Base-by-base conservation (phyloP, 2,797 vertebrate genomes). In the Acanthiza pusilla region DNA sequence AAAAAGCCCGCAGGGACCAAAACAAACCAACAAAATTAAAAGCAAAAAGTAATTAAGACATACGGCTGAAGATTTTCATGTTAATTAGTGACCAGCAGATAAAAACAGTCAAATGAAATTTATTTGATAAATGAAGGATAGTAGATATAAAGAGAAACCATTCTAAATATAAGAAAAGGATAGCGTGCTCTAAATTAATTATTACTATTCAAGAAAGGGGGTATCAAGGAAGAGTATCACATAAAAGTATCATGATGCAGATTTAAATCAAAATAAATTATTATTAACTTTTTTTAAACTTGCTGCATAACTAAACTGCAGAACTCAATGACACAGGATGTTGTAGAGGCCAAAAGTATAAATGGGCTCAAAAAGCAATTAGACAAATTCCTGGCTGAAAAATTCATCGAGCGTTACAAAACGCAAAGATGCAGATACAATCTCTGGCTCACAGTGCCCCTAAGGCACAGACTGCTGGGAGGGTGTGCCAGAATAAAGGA, bases 381-480 rank as follows among this genome's bases (percentile, higher is more conserved):
- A 96, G 91, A 96, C 26, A 91, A 95, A 96, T 96, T 96, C 95
- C 95, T 96, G 94, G 88, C 94, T 95, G 91, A 96, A 96, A 96
- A 96, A 96, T 95, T 95, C 90, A 95, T 96, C 5, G 91, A 96
- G 94, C 95, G 74, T 96, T 96, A 91, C 93, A 96, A 95, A 96
- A 95, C 4, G 47, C 88, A 93, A 94, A 95, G 95, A 93, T 96
- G 88, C 90, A 91, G 96, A 96, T 95, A 96, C 66, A 86, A 96
- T 96, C 95, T 96, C 80, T 95, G 91, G 80, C 85, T 94, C 88
- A 55, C 0, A 4, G 55, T 94, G 95, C 93, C 96, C 94, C 60
- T 36, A 53, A 95, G 94, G 96, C 95, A 95, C 92, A 96, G 95
- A 95, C 93, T 96, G 94, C 90, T 95, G 77, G 51, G 45, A 96